Base-by-base conservation (phyloP, 2,113 vertebrate species). In the Polypterus senegalus region DNA sequence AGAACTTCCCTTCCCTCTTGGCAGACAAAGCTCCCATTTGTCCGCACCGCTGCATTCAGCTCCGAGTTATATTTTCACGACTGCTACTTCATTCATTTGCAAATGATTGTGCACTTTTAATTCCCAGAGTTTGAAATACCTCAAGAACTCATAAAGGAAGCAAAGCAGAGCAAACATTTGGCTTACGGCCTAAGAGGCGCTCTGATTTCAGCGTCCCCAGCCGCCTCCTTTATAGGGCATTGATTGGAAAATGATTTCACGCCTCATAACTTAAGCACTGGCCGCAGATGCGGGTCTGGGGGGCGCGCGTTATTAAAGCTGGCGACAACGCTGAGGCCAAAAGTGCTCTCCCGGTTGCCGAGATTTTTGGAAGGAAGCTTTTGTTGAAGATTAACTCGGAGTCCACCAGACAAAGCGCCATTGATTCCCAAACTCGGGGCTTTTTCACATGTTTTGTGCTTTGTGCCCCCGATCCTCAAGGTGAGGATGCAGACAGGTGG, bases 41-140 rank as follows among this genome's bases (percentile, higher is more conserved):
- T 92, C 86, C 88, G 83, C 79, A 78, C 83, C 88, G 88, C 82
- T 78, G 85, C 87, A 90, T 87, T 83, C 83, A 89, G 85, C 81
- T 82, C 81, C 83, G 86, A 90, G 88, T 91, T 92, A 93, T 93
- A 92, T 93, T 92, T 95, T 86, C 89, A 87, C 90, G 86, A 92
- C 89, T 90, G 85, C 89, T 86, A 85, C 81, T 76, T 79, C 89
- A 93, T 97, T 97, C 88, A 97, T 90, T 97, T 95, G 92, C 92
- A 96, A 97, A 96, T 94, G 73, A 83, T 85, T 74, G 86, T 74
- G 73, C 79, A 87, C 83, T 87, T 90, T 92, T 92, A 90, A 90
- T 90, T 88, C 83, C 78, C 77, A 67, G 5, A 83, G 80, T 88
- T 86, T 88, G 88, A 91, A 92, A 92, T 90, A 92, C 87, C 87